Conservation (phyloP, 2,113 vertebrate species). For the Indicator indicator region DNA sequence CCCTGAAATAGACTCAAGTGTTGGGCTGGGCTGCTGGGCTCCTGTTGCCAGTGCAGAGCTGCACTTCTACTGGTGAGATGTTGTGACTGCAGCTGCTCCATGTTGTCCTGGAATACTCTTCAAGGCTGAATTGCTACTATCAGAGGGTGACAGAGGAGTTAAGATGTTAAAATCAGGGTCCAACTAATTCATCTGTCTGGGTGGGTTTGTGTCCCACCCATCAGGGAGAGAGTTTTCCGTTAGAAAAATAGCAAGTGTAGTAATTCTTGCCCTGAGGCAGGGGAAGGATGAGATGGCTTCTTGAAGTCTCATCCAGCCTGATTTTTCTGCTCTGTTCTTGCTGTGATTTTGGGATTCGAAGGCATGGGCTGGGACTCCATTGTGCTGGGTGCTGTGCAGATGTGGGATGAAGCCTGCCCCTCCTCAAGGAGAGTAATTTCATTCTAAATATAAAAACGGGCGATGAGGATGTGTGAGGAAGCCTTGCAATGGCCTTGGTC, state of each 20-base stretch:
- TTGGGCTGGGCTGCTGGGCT: background rate
- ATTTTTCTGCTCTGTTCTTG: background rate
- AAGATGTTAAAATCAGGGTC: background rate
- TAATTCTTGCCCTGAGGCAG: background rate
- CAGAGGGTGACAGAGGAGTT: background rate
- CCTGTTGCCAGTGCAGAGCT: background rate
- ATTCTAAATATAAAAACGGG: background rate
- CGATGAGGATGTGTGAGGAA: background rate
- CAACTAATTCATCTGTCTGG: background rate
- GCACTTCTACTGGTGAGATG: background rate
- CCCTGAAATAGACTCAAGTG: background rate
- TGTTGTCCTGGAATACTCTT: background rate
- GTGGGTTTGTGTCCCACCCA: constrained; percentile 26
- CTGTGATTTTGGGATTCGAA: background rate
- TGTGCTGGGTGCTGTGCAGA: background rate
- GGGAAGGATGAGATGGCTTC: background rate
- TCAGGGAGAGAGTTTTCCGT: background rate
- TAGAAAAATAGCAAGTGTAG: constrained; percentile 23
- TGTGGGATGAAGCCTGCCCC: background rate
- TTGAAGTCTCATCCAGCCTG: constrained; percentile 40
- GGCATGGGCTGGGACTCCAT: background rate
- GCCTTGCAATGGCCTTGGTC: background rate
- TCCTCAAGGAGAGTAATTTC: background rate
- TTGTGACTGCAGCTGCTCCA: fast-evolving
- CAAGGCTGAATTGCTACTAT: background rate